These are phyloP conservation scores for Pterophyllum scalare DNA, from an alignment of 2,113 vertebrate genomes.

Conservation along the genomic window DNA sequence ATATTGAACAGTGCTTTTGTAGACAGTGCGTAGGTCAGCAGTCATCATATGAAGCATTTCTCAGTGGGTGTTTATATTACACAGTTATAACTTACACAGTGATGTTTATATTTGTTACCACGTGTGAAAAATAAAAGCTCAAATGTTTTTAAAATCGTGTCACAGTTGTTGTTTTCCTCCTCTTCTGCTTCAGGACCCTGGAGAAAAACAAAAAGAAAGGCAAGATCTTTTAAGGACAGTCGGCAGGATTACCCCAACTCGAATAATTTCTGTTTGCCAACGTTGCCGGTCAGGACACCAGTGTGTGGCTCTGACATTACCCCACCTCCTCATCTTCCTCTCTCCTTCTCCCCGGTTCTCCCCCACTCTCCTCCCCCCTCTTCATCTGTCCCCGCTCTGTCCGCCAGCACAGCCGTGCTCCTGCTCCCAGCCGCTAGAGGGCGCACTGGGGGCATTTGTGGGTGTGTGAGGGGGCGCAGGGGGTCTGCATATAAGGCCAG, in stretches of 20 bases:
- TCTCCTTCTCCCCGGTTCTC: constrained; percentile 61
- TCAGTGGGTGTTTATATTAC: background rate
- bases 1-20: background rate
- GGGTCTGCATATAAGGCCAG: constrained; percentile 79
- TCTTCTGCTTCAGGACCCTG: constrained; percentile 87
- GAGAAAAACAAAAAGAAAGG: constrained; percentile 99
- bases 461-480: constrained; percentile 36
- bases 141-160: background rate
- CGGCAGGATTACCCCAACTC: constrained; percentile 77
- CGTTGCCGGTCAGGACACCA: constrained; percentile 89
- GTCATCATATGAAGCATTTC: background rate
- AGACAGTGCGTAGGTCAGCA: background rate
- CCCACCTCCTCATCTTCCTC: constrained; percentile 16
- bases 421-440: constrained; percentile 80
- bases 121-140: background rate
- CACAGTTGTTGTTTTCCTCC: background rate
- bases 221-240: constrained; percentile 94
- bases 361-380: constrained; percentile 60
- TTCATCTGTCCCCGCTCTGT: constrained; percentile 56
- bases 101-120: background rate
- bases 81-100: background rate
- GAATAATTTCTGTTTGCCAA: constrained; percentile 88
- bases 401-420: constrained; percentile 79
- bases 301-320: constrained; percentile 79
- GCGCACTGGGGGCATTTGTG: constrained; percentile 5